Base-by-base conservation (phyloP, 2,113 vertebrate species). In the Falcunculus frontatus region DNA sequence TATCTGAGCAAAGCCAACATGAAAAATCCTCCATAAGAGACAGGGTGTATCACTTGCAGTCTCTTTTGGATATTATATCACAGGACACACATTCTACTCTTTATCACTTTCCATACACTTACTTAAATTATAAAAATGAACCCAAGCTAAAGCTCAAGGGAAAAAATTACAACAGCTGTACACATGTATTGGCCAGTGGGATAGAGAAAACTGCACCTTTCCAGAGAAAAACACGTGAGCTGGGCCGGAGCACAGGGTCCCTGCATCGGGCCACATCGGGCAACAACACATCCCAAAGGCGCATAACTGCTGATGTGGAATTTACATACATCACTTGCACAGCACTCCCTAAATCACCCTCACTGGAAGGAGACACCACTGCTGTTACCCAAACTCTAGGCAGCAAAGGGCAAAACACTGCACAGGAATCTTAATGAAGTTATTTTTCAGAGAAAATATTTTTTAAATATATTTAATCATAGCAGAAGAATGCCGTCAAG, bases 251-350 rank as follows among this genome's bases (percentile, higher is more conserved):
- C 41, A 60, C 0, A 0, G 42, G 2, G 26, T 11, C 63, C 1
- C 1, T 11, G 4, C 6, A 26, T 5, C 2, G 1, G 25, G 30
- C 21, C 55, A 22, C 0, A 0, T 0, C 33, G 46, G 41, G 21
- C 47, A 81, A 15, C 77, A 73, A 3, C 39, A 35, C 1, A 4
- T 33, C 30, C 41, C 62, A n/a, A 22, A 41, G 15, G 33, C 27
- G 44, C 11, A 3, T 13, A 47, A 55, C 6, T 21, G 41, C 68
- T 84, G 65, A 19, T 6, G 6, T 17, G 22, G 47, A 65, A 90
- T 55, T 67, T 74, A 41, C 30, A 25, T 3, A 23, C 23, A 17
- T 33, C 16, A 10, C 30, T 59, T 42, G 60, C 7, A 64, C 35
- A 84, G 15, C 29, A 37, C 53, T 88, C 49, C 60, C 39, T 33